Evolutionary conservation across 2,797 vertebrate species (phyloP).

Genomic region (Spheniscus humboldti): DNA sequence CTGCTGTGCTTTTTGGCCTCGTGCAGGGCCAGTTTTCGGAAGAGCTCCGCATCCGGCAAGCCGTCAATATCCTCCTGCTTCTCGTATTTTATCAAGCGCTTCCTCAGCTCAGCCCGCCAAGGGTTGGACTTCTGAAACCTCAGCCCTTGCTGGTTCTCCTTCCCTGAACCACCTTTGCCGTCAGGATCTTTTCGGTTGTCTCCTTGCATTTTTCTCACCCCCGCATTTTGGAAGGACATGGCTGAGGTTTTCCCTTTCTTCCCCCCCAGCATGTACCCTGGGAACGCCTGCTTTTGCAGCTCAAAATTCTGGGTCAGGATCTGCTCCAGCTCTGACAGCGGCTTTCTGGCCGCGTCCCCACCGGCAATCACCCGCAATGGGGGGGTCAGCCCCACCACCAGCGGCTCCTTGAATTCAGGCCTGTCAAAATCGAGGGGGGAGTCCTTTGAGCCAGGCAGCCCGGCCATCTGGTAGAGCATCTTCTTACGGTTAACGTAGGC

Average conservation of each 20-base stretch:
- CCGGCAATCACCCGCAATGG: conserved; percentile 42
- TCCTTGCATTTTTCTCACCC: conserved; percentile 58
- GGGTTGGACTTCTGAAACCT: conserved; percentile 47
- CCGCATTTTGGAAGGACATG: conserved; percentile 11
- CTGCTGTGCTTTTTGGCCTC: conserved; percentile 55
- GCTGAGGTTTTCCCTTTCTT: conserved; percentile 41
- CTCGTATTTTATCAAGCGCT: conserved; percentile 55
- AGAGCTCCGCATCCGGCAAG: conserved; percentile 22
- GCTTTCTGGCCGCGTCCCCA: conserved; percentile 48
- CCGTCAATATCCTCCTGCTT: conserved; percentile 59
- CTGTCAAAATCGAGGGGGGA: conserved; percentile 39
- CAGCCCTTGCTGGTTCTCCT: conserved; percentile 58
- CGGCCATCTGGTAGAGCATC: conserved; percentile 58
- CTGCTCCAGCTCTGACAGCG: conserved; percentile 34
- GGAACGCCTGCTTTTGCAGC: conserved; percentile 57
- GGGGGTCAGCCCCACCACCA: conserved; percentile 55
- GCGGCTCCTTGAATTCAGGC: conserved; percentile 46
- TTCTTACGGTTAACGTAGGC: conserved; percentile 57
- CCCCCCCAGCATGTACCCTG: conserved; percentile 30
- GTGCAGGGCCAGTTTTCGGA: conserved; percentile 40
- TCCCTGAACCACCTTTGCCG: background rate
- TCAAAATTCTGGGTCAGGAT: conserved; percentile 62
- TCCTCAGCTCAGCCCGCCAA: conserved; percentile 55
- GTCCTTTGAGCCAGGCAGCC: conserved; percentile 52
- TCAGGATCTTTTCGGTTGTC: conserved; percentile 49